Evolutionary conservation across 2,113 vertebrate species (phyloP), one percentile per base, ranked within the genome.

Genomic region (Rhea americana): DNA sequence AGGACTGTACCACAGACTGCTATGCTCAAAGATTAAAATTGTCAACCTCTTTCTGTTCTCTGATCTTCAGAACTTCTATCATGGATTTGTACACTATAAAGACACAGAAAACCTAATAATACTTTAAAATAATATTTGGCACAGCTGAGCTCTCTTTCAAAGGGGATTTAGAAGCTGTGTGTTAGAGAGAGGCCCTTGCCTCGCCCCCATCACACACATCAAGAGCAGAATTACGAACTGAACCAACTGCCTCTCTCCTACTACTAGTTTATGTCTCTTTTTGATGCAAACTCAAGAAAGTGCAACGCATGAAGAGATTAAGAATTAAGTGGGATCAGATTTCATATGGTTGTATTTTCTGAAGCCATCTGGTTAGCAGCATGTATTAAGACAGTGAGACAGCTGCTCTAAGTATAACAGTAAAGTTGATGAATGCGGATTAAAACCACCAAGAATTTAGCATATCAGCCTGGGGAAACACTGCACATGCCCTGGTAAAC

Each of bases 311-410:
- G 58, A 90, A 82, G 66, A 76, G 62, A 76, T 71, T 86, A 86
- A 90, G 82, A 94, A 90, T 90, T 93, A 94, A 89, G 53, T 55
- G 43, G 72, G 61, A 89, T 93, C 80, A 77, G 35, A 58, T 39
- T 94, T 95, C 82, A 75, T 80, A 74, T 41, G 83, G 45, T 62
- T 82, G 45, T 79, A 83, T 91, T 96, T 96, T 93, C 70, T 76
- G 71, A 70, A 83, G 83, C 93, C 91, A 89, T 94, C 96, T 96
- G 96, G 58, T 87, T 93, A 91, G 74, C 66, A 93, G 83, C 45
- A 18, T 76, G 37, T 72, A 88, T 94, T 91, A 73, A 72, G 81
- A 88, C 58, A 86, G n/a, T 2, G 5, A 85, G 70, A 76, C 77
- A 89, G 58, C 53, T 85, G 58, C 77, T 90, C 39, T 51, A 91